phyloP scores from a whole-genome alignment of 2,797 vertebrate species.

The Acrossocheilus fasciatus region DNA sequence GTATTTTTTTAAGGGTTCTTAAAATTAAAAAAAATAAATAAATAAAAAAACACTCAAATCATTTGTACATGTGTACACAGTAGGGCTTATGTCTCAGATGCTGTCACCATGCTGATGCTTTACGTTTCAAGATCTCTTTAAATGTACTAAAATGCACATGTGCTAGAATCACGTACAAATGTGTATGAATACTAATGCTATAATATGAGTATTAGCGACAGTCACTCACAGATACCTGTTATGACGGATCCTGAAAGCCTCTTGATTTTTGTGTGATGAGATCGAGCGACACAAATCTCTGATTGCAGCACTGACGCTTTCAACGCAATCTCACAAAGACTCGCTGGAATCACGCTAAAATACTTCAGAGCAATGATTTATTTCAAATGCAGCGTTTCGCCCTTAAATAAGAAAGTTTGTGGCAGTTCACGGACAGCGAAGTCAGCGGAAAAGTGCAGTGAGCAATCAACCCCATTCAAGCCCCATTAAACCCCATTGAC shows the following conservation, averaged over 20 bases:
- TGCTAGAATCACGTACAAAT: background rate
- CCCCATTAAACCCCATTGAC: conserved; percentile 68
- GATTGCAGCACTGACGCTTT: conserved; percentile 1
- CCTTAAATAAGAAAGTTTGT: conserved; percentile 37
- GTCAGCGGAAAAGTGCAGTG: conserved; percentile 50
- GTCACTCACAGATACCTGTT: background rate
- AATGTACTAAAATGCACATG: background rate
- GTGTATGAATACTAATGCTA: background rate
- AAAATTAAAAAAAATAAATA: too few species aligned
- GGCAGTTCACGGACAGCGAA: conserved; percentile 37
- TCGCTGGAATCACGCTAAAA: conserved; percentile 19
- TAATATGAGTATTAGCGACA: background rate
- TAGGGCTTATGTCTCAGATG: background rate
- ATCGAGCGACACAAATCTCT: background rate
- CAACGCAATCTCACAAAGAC: background rate
- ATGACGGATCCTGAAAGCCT: conserved; percentile 10
- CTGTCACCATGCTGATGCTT: background rate
- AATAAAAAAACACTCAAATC: background rate
- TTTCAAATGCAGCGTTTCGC: conserved; percentile 28
- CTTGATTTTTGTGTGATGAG: conserved; percentile 36
- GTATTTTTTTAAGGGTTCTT: background rate
- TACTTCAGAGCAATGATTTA: conserved; percentile 13
- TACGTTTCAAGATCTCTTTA: background rate
- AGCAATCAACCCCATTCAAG: conserved; percentile 68
- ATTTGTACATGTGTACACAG: background rate